Base-by-base conservation (phyloP, 2,888 invertebrate genomes). In the Erebia epiphron region DNA sequence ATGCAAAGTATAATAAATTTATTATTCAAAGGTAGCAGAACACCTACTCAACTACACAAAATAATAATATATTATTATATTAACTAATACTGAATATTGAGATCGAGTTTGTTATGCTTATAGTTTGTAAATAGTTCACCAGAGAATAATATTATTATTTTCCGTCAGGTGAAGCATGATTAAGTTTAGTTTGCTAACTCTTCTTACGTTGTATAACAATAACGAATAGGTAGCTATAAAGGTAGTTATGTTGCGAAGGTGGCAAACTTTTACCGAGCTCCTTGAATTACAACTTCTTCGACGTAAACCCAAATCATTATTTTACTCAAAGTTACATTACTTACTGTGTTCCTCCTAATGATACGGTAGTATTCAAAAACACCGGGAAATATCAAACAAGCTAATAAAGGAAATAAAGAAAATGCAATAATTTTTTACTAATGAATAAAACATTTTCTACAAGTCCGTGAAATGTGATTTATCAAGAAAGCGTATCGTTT, bases 41-140 rank as follows among this genome's bases (percentile, higher is more conserved):
- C 9, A 16, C 18, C 54, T 56, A 56, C 5, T 54, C 8, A 11
- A 13, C 21, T 26, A 56, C 13, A 1, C 4, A 1, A 56, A 21
- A 5, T 52, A 21, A 5, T 52, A 7, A n/a, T n/a, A n/a, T 35
- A 18, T n/a, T 43, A 61, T 43, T 26, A 43, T 46, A 3, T 18
- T 16, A 43, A 26, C 16, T 61, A 9, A 60, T 43, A 11, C 5
- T 61, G 16, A 61, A 61, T 43, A 46, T 21, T 49, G 18, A 49
- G 14, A 49, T 49, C 46, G 8, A 49, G 49, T 62, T 62, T 62
- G 21, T 49, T 62, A 61, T 61, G 43, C 5, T 61, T 46, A 43
- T 43, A 41, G 14, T 61, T 46, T 18, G 43, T 21, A 21, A 61
- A 46, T 46, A 46, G 61, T 61, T 61, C 16, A 18, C 11, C 5